These are phyloP conservation scores for Lepilemur ruficaudatus DNA, from an alignment of 2,797 vertebrate genomes.

Conservation along the genomic window DNA sequence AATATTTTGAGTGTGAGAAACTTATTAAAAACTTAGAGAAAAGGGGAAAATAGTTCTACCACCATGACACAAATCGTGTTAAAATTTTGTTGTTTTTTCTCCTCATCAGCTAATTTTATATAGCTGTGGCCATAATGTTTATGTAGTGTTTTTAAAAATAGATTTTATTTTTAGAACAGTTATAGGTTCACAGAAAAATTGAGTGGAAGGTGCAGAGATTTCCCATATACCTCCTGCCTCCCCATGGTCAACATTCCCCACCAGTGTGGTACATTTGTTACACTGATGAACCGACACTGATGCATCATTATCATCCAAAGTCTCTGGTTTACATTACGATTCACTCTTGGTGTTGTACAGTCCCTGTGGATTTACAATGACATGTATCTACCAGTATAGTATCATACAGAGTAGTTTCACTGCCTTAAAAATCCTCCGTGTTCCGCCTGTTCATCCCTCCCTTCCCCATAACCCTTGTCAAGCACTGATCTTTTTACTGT, in stretches of 20 bases:
- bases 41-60: background rate
- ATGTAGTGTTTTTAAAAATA: background rate
- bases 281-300: background rate
- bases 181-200: constrained; percentile 5
- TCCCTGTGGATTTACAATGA: background rate
- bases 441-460: background rate
- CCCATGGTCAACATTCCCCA: background rate
- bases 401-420: background rate
- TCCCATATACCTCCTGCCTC: background rate
- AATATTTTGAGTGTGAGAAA: constrained; percentile 43
- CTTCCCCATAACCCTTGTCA: background rate
- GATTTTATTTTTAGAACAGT: background rate
- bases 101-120: constrained; percentile 5
- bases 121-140: background rate
- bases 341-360: background rate
- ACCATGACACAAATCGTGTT: background rate
- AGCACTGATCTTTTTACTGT: background rate
- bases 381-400: background rate
- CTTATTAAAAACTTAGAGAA: background rate
- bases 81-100: constrained; percentile 43
- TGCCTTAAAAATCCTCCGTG: background rate
- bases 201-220: background rate
- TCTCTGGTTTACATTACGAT: background rate
- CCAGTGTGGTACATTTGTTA: background rate
- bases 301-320: background rate